phyloP scores from a whole-genome alignment of 2,113 vertebrate genomes.

The Cygnus buccinator region DNA sequence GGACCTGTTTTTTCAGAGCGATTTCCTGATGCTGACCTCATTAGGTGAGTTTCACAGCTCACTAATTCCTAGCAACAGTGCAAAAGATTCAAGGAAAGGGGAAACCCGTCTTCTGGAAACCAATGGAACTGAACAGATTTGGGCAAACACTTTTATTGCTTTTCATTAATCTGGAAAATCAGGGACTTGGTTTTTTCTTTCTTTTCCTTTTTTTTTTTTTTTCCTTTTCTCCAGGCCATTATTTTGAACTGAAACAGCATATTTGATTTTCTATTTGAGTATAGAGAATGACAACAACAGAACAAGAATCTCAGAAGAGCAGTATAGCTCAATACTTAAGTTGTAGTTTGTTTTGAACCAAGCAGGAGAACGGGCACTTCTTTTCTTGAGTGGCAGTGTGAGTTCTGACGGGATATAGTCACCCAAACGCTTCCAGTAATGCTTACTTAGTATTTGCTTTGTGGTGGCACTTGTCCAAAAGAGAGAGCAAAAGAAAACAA shows the following conservation, averaged over 20 bases:
- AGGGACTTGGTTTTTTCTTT: background rate
- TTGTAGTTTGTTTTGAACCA: background rate
- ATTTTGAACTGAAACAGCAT: background rate
- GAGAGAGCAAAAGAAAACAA: slow-evolving; percentile 33
- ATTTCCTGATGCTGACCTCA: slow-evolving; percentile 72
- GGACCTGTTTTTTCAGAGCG: slow-evolving; percentile 46
- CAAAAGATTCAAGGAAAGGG: slow-evolving; percentile 29
- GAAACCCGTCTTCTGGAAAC: slow-evolving; percentile 46
- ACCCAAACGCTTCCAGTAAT: slow-evolving; percentile 1
- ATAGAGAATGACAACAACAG: background rate
- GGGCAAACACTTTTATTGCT: slow-evolving; percentile 28
- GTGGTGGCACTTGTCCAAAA: background rate
- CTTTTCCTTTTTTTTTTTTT: background rate
- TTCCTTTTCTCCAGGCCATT: background rate
- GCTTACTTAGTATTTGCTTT: slow-evolving; percentile 9
- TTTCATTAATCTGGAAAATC: slow-evolving; percentile 60
- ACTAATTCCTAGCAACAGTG: slow-evolving; percentile 64
- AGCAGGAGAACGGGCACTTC: background rate
- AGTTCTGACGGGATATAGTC: background rate
- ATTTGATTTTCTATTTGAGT: background rate
- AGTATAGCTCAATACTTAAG: background rate
- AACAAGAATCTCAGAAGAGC: background rate
- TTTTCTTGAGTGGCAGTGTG: background rate
- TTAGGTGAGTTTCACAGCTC: slow-evolving; percentile 73
- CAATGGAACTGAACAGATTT: slow-evolving; percentile 50